These are phyloP conservation scores for Polyodon spathula DNA, from an alignment of 2,113 vertebrate species.

Conservation along the genomic window DNA sequence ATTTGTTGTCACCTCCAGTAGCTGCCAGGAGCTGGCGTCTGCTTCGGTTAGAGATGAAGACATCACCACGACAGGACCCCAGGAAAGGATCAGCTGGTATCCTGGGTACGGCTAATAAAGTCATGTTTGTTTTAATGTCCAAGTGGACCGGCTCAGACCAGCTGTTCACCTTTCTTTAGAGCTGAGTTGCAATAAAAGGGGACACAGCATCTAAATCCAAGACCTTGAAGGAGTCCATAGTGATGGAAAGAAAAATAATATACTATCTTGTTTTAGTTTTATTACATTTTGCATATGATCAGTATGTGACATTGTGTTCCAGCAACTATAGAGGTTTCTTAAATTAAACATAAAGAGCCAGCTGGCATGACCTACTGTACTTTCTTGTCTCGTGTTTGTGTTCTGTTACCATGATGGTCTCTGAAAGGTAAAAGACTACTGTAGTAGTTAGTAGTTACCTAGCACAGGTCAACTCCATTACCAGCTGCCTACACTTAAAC, in stretches of 20 bases:
- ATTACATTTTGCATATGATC: too few relatives aligned
- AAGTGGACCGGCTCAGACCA: conserved; percentile 80
- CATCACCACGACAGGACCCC: conserved; percentile 95
- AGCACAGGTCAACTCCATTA: conserved; percentile 51
- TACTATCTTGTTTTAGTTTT: too few relatives aligned
- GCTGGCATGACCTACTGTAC: not conserved
- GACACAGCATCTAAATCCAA: not conserved
- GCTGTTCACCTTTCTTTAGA: conserved; percentile 61
- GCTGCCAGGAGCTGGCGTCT: conserved; percentile 93
- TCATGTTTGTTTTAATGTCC: conserved; percentile 80
- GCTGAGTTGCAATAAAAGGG: conserved; percentile 5
- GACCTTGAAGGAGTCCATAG: too few relatives aligned
- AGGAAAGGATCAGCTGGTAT: conserved; percentile 96
- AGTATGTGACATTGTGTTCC: too few relatives aligned
- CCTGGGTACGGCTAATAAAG: conserved; percentile 87
- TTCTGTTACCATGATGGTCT: not conserved
- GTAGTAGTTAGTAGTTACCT: conserved; percentile 70
- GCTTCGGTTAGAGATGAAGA: conserved; percentile 98
- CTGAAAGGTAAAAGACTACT: too few relatives aligned
- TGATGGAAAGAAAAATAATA: too few relatives aligned
- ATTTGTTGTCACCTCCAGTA: conserved; percentile 98
- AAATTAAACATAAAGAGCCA: too few relatives aligned
- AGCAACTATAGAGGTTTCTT: too few relatives aligned
- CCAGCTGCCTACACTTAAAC: conserved; percentile 74
- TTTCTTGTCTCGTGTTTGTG: not conserved